These are phyloP conservation scores for Danio jaintianensis DNA, from an alignment of 2,797 vertebrate species.

Conservation along the genomic window DNA sequence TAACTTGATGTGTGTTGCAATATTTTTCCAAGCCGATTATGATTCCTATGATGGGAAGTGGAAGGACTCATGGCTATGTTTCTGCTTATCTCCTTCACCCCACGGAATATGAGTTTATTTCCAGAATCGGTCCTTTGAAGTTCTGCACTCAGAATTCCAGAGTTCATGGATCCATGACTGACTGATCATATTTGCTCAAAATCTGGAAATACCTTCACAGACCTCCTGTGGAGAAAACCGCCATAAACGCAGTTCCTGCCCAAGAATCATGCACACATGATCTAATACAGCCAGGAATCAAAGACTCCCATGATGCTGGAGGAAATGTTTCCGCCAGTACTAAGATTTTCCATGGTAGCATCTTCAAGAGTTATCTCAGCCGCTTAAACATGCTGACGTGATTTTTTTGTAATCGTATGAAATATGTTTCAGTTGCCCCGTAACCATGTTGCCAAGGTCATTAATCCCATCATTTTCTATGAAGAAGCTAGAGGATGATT, in stretches of 20 bases:
- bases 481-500: neutral
- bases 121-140: conserved; percentile 40
- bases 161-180: conserved; percentile 38
- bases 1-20: neutral
- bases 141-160: conserved; percentile 39
- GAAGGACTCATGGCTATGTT: conserved; percentile 15
- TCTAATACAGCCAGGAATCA: conserved; percentile 22
- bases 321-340: conserved; percentile 16
- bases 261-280: conserved; percentile 23
- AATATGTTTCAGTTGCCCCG: conserved; percentile 22
- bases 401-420: conserved; percentile 33
- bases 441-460: conserved; percentile 17
- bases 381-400: neutral
- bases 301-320: neutral
- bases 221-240: conserved; percentile 10
- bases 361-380: conserved; percentile 36
- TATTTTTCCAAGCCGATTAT: conserved; percentile 18
- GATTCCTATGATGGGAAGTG: too few species aligned
- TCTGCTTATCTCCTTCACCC: neutral
- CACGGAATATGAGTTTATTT: conserved; percentile 15
- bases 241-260: neutral
- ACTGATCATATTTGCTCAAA: conserved; percentile 39
- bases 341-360: conserved; percentile 29
- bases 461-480: conserved; percentile 25
- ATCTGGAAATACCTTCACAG: conserved; percentile 41